Evolutionary conservation across 1,140 invertebrate species (phyloP).

Genomic region (Drosophila littoralis): DNA sequence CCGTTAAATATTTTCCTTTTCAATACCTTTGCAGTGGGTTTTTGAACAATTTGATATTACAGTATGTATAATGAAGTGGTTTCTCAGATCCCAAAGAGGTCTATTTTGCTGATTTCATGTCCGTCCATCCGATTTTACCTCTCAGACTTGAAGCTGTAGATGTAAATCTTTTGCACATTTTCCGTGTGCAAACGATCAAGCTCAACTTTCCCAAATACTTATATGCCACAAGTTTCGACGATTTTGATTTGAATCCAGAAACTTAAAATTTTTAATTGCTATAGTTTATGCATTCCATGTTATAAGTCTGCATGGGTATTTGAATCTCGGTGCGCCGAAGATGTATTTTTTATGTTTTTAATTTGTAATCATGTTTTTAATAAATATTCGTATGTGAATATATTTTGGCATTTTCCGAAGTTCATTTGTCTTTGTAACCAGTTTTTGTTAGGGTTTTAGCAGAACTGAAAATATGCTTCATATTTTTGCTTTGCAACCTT

Average conservation of each 20-base stretch:
- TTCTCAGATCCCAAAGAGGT: background rate
- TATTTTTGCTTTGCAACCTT: constrained; percentile 55
- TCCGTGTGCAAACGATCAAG: no score
- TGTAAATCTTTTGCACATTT: no score
- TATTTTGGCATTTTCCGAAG: constrained; percentile 23
- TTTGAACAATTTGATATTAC: background rate
- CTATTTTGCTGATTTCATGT: background rate
- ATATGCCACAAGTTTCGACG: background rate
- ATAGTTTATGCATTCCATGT: background rate
- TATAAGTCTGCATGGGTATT: constrained; percentile 16
- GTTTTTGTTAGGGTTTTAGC: constrained; percentile 59
- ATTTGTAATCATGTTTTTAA: constrained; percentile 23
- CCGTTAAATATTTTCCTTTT: constrained; percentile 1
- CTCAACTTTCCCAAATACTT: background rate
- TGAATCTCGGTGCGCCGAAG: constrained; percentile 10
- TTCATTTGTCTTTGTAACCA: constrained; percentile 51
- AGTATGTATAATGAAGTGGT: background rate
- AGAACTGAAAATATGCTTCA: constrained; percentile 65
- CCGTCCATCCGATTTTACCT: background rate
- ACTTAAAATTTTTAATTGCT: background rate
- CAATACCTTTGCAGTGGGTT: constrained; percentile 7
- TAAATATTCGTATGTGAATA: constrained; percentile 15
- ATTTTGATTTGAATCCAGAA: background rate
- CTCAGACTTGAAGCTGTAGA: background rate
- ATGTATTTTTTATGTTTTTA: constrained; percentile 1